Conservation (phyloP, 2,797 vertebrate genomes). For the Falco rusticolus region DNA sequence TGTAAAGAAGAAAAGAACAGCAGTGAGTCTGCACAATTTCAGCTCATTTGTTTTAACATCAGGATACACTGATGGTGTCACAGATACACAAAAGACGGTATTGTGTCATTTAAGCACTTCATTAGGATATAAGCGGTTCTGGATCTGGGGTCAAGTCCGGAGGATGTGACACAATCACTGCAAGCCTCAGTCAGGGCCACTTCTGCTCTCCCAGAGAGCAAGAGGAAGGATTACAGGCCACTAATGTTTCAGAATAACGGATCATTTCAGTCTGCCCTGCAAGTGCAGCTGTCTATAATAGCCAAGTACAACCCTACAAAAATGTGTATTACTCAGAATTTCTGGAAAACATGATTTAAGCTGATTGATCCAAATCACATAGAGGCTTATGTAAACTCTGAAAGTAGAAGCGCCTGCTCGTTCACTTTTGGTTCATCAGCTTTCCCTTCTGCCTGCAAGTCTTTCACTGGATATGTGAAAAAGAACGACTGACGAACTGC, state of each 20-base stretch:
- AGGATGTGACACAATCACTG: not conserved
- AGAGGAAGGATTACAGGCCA: not conserved
- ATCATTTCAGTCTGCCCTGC: not conserved
- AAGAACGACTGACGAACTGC: conserved; percentile 24
- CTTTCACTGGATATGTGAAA: not conserved
- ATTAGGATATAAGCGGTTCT: not conserved
- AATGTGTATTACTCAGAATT: not conserved
- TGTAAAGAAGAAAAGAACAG: conserved; percentile 54
- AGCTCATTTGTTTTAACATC: not conserved
- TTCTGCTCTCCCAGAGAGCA: not conserved
- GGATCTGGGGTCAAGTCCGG: not conserved
- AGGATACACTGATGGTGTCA: not conserved
- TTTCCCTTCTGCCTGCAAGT: not conserved
- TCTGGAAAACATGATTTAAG: conserved; percentile 18
- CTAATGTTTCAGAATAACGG: not conserved
- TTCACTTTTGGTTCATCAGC: conserved; percentile 5
- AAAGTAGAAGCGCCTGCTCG: not conserved
- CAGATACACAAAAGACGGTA: not conserved
- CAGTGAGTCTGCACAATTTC: not conserved
- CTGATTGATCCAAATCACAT: conserved; percentile 22
- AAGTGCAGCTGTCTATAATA: conserved; percentile 2
- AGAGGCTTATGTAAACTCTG: not conserved
- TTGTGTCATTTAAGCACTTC: not conserved
- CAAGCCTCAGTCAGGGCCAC: not conserved
- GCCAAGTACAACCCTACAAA: not conserved